Percentiles rank a stretch among this genome's conserved stretches.
These are phyloP conservation scores for Coreoperca whiteheadi DNA, from an alignment of 2,113 vertebrate species.

Conservation along the genomic window DNA sequence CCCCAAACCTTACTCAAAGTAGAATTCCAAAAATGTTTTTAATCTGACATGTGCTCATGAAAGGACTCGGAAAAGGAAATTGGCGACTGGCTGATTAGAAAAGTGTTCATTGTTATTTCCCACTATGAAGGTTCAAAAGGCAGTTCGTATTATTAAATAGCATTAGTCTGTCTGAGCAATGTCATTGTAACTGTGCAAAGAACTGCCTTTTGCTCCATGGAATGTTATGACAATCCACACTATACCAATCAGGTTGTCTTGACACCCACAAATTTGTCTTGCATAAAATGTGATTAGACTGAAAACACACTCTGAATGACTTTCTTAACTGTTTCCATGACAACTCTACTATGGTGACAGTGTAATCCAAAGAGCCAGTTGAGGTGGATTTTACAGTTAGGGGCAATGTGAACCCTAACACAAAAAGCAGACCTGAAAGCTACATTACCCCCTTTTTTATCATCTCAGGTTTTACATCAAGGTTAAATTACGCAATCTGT, in stretches of 20 bases:
- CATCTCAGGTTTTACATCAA: constrained; percentile 50
- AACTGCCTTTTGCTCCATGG: background rate
- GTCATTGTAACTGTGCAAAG: constrained; percentile 25
- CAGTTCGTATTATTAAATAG: background rate
- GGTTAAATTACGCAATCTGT: constrained; percentile 48
- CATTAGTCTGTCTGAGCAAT: constrained; percentile 11
- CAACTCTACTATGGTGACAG: constrained; percentile 29
- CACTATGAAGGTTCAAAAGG: background rate
- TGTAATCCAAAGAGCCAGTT: constrained; percentile 22
- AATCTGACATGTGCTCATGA: background rate
- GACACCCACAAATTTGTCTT: constrained; percentile 21
- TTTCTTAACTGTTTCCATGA: constrained; percentile 52
- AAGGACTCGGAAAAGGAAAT: background rate
- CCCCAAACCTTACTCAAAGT: background rate
- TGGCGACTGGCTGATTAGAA: background rate
- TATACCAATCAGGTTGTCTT: constrained; percentile 18
- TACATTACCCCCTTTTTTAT: constrained; percentile 21
- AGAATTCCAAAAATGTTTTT: background rate
- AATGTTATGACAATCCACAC: constrained; percentile 30
- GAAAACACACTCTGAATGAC: constrained; percentile 32
- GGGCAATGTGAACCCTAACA: constrained; percentile 14
- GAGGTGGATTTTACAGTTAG: constrained; percentile 21
- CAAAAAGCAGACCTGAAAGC: constrained; percentile 32
- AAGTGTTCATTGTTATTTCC: constrained; percentile 6
- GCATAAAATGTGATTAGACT: constrained; percentile 31